These are phyloP conservation scores for Podocnemis expansa DNA, from an alignment of 2,113 vertebrate species.

Conservation along the genomic window DNA sequence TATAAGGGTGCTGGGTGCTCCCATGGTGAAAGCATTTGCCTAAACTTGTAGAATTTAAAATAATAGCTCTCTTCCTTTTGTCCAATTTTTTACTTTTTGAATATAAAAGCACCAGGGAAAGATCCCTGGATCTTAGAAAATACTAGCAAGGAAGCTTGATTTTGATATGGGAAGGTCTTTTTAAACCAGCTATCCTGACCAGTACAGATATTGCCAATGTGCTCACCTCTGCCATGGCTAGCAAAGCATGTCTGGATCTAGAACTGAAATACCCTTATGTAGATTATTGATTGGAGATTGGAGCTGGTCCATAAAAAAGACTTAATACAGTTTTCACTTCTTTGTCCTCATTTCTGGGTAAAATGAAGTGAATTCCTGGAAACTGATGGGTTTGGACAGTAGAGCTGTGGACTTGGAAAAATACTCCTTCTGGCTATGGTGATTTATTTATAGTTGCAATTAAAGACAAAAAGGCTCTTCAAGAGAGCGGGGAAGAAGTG, in stretches of 20 bases:
- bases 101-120: background rate
- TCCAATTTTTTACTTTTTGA: background rate
- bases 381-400: slow-evolving; percentile 60
- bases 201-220: background rate
- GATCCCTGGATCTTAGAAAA: background rate
- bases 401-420: slow-evolving; percentile 66
- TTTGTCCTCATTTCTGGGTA: slow-evolving; percentile 65
- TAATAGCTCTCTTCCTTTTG: background rate
- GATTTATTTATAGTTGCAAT: slow-evolving; percentile 75
- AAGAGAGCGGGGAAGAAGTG: slow-evolving; percentile 54
- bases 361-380: slow-evolving; percentile 69
- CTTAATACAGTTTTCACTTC: slow-evolving; percentile 53
- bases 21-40: background rate
- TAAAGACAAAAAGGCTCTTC: slow-evolving; percentile 72
- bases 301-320: slow-evolving; percentile 9
- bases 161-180: background rate
- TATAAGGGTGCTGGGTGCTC: background rate
- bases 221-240: background rate
- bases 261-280: slow-evolving; percentile 15
- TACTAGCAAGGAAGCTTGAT: background rate
- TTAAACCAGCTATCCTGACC: background rate
- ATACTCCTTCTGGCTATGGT: slow-evolving; percentile 65
- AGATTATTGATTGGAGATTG: background rate
- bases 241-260: background rate
- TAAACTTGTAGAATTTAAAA: background rate